Base-by-base conservation (phyloP, 1,140 invertebrate species). In the Trachelipus rathkii region DNA sequence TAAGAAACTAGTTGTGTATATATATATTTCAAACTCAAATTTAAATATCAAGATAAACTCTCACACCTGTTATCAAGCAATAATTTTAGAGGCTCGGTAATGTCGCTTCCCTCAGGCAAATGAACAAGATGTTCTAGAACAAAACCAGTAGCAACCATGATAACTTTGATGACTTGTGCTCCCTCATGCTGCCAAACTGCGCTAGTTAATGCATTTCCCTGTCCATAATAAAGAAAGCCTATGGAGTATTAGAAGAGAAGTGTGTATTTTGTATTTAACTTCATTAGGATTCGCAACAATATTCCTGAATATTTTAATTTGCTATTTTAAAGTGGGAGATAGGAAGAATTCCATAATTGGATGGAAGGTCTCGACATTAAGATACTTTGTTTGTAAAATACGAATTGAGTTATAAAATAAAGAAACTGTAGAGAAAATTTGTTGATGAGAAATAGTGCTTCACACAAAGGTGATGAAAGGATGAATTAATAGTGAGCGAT, bases 301-400 rank as follows among this genome's bases (percentile, higher is more conserved):
- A 73, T 77, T 77, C 6, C 76, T 66, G 68, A 73, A 77, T 13
- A 77, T 73, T 23, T 44, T 46, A 46, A 77, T 77, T 19, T n/a
- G n/a, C n/a, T n/a, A n/a, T n/a, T n/a, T n/a, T n/a, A n/a, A n/a
- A n/a, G n/a, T n/a, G n/a, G n/a, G n/a, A n/a, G n/a, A n/a, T n/a
- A n/a, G n/a, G n/a, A n/a, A n/a, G n/a, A n/a, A n/a, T n/a, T n/a
- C n/a, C n/a, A n/a, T n/a, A n/a, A n/a, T n/a, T n/a, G n/a, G n/a
- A n/a, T n/a, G n/a, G n/a, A n/a, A n/a, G n/a, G n/a, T n/a, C n/a
- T n/a, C n/a, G n/a, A n/a, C n/a, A n/a, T n/a, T n/a, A n/a, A n/a
- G n/a, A n/a, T n/a, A n/a, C n/a, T n/a, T n/a, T n/a, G n/a, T n/a
- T n/a, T n/a, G n/a, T n/a, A n/a, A n/a, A n/a, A n/a, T n/a, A n/a